Conservation (phyloP, 2,797 vertebrate genomes). For the Melopsittacus undulatus region DNA sequence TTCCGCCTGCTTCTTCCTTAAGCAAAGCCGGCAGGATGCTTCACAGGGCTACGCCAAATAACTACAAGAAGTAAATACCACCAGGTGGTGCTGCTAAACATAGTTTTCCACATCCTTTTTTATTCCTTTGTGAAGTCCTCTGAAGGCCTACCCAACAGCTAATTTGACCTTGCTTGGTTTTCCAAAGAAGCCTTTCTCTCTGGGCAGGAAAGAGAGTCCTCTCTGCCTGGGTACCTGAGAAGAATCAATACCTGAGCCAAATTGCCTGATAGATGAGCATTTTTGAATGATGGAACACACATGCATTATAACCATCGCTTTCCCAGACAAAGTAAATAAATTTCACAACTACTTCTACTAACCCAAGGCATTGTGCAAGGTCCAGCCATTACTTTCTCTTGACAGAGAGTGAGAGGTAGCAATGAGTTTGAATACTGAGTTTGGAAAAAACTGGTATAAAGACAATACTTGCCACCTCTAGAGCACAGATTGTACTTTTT, state of each 20-base stretch:
- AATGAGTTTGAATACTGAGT: neutral
- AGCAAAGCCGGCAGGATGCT: rapidly evolving
- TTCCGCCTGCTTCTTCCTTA: neutral
- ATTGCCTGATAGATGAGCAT: neutral
- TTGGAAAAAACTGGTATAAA: neutral
- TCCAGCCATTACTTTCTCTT: neutral
- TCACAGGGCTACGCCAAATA: rapidly evolving
- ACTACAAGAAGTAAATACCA: neutral
- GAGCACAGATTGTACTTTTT: neutral
- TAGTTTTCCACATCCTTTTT: neutral
- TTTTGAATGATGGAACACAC: neutral
- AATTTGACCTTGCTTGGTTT: neutral
- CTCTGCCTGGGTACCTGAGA: neutral
- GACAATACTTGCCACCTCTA: neutral
- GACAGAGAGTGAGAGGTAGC: neutral
- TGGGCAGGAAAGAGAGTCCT: neutral
- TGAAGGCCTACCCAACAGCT: neutral
- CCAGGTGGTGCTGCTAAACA: constrained; percentile 23
- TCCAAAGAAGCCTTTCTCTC: neutral
- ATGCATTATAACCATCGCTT: rapidly evolving
- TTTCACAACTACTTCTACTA: neutral
- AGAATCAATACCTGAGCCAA: neutral
- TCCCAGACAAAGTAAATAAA: neutral
- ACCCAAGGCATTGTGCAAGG: neutral
- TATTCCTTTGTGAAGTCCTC: rapidly evolving